Evolutionary conservation across 2,113 vertebrate species (phyloP).

Genomic region (Rhabdornis inornatus): DNA sequence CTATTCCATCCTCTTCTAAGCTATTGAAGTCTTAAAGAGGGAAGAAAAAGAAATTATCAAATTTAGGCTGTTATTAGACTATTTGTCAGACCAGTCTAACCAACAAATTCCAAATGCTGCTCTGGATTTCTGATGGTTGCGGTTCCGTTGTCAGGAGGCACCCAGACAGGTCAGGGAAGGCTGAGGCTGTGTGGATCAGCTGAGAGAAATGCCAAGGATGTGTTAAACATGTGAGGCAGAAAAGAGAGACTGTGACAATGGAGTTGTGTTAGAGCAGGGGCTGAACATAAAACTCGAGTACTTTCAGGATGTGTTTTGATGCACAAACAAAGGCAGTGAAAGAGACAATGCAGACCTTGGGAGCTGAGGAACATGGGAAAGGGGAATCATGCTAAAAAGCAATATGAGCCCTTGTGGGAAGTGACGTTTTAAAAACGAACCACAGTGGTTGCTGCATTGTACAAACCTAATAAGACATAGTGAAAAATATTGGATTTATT

Average conservation of each 20-base stretch:
- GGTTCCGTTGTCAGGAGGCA: background rate
- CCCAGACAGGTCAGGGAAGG: background rate
- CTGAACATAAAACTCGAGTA: background rate
- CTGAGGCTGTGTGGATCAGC: background rate
- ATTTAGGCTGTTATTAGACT: background rate
- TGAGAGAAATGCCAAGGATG: background rate
- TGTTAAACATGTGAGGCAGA: background rate
- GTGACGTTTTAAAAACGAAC: constrained; percentile 50
- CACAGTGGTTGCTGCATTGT: constrained; percentile 68
- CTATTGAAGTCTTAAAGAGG: background rate
- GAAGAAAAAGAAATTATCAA: background rate
- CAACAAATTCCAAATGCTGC: background rate
- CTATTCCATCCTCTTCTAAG: background rate
- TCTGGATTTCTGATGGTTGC: background rate
- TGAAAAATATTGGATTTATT: constrained; percentile 82
- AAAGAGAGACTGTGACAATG: background rate
- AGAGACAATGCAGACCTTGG: background rate
- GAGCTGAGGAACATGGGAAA: background rate
- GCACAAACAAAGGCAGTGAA: background rate
- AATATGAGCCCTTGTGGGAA: constrained; percentile 45
- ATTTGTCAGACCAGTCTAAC: background rate
- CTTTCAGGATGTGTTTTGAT: background rate
- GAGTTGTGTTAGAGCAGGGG: background rate
- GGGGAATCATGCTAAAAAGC: constrained; percentile 37
- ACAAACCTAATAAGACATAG: constrained; percentile 80